Evolutionary conservation across 2,888 invertebrate genomes (phyloP), one percentile per base, ranked within the genome.

Genomic region (Cynaeus angustus): DNA sequence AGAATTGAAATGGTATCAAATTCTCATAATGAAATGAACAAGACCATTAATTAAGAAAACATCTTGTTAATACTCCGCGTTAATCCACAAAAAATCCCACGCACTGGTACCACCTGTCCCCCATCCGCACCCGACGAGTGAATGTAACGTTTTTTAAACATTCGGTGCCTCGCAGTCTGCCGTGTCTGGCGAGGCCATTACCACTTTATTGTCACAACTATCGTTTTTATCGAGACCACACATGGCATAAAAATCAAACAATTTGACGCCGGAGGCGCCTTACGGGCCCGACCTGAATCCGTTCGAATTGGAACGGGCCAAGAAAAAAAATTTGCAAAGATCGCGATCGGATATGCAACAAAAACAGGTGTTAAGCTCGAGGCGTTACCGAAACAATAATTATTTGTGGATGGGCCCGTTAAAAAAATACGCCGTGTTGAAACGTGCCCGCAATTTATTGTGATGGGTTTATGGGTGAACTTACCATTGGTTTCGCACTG

Each of bases 401-500:
- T 59, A 46, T 37, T 41, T 21, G 41, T 21, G 55, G 37, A 37
- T 9, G 33, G 55, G 8, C 33, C 37, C 37, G 37, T 37, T 30
- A 30, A 30, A 30, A 30, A 30, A 30, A 30, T 30, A 8, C 30
- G 30, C 37, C 37, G 37, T 37, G 37, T 37, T 37, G 37, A 37
- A 37, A 37, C 37, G 37, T 37, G 37, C 37, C 37, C 37, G 37
- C 37, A n/a, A 37, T 37, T 37, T 37, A 37, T 7, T 37, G 4
- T 33, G 53, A 53, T 53, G 33, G 53, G 7, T 53, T 58, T 58
- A 10, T 14, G 45, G 48, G 12, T n/a, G n/a, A n/a, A 28, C 71
- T 79, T 74, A 76, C 82, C 80, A 61, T 75, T 76, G 62, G 79
- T 82, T 74, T 85, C 84, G 73, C 81, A 82, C 66, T 79, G 78